These are phyloP conservation scores for Euplagia quadripunctaria DNA, from an alignment of 2,888 invertebrate genomes.

Conservation along the genomic window DNA sequence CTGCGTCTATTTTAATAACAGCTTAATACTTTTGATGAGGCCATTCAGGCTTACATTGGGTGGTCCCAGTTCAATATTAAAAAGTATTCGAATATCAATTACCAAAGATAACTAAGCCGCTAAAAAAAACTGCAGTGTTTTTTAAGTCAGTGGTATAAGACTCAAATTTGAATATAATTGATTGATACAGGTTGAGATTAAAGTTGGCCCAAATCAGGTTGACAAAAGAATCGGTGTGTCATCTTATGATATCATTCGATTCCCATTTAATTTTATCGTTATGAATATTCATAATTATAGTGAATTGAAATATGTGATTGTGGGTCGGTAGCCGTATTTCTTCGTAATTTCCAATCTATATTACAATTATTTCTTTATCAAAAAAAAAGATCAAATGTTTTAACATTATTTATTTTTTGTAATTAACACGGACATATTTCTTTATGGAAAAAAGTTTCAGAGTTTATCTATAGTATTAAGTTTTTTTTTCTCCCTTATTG, in stretches of 20 bases:
- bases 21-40: conserved; percentile 57
- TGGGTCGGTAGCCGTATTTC: conserved; percentile 14
- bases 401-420: not conserved
- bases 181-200: not conserved
- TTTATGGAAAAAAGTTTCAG: not conserved
- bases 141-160: not conserved
- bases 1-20: conserved; percentile 54
- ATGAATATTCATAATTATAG: conserved; percentile 31
- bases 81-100: conserved; percentile 40
- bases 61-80: conserved; percentile 66
- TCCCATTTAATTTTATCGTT: conserved; percentile 40
- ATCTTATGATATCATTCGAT: conserved; percentile 59
- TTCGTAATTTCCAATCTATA: not conserved
- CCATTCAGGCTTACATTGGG: conserved; percentile 60
- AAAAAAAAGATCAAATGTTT: not conserved
- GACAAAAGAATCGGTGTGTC: conserved; percentile 68
- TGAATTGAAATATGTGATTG: conserved; percentile 19
- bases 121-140: not conserved
- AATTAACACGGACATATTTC: not conserved
- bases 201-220: conserved; percentile 22
- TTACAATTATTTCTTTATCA: not conserved
- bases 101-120: conserved; percentile 18
- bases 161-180: conserved; percentile 7
- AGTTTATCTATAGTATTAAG: not conserved
- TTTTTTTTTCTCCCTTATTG: too few relatives aligned